These are phyloP conservation scores for Philypnodon macrostomus DNA, from an alignment of 2,797 vertebrate genomes.

Conservation along the genomic window DNA sequence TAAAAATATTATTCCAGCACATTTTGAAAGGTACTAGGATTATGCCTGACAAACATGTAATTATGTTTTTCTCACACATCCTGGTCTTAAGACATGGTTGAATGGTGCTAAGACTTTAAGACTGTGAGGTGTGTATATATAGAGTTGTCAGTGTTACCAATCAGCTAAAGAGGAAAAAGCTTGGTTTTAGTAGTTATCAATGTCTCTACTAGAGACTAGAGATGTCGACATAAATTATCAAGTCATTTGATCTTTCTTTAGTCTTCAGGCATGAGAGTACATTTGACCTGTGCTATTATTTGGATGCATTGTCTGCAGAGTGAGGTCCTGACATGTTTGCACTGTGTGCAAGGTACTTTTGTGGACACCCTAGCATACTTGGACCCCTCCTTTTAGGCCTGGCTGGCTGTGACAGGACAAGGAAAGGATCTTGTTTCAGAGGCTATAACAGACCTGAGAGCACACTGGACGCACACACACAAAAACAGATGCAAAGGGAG, in stretches of 20 bases:
- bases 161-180: constrained; percentile 1
- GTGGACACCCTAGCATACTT: constrained; percentile 64
- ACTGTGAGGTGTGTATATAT: constrained; percentile 48
- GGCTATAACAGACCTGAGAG: constrained; percentile 80
- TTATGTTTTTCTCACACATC: constrained; percentile 21
- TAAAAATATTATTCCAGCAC: too few relatives aligned
- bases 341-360: constrained; percentile 26
- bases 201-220: constrained; percentile 2
- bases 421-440: constrained; percentile 89
- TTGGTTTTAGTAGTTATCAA: constrained; percentile 10
- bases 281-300: constrained; percentile 10
- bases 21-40: too few relatives aligned
- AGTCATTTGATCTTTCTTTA: not conserved
- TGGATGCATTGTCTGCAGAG: not conserved
- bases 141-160: constrained; percentile 41
- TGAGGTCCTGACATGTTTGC: constrained; percentile 5
- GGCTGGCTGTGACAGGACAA: constrained; percentile 62
- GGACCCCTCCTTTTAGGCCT: constrained; percentile 65
- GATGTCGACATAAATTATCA: too few relatives aligned
- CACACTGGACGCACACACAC: constrained; percentile 41
- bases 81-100: constrained; percentile 36
- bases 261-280: too few relatives aligned
- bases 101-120: constrained; percentile 50
- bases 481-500: constrained; percentile 24
- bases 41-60: constrained; percentile 27